phyloP scores from a whole-genome alignment of 2,888 invertebrate genomes.

The Helleia helle region DNA sequence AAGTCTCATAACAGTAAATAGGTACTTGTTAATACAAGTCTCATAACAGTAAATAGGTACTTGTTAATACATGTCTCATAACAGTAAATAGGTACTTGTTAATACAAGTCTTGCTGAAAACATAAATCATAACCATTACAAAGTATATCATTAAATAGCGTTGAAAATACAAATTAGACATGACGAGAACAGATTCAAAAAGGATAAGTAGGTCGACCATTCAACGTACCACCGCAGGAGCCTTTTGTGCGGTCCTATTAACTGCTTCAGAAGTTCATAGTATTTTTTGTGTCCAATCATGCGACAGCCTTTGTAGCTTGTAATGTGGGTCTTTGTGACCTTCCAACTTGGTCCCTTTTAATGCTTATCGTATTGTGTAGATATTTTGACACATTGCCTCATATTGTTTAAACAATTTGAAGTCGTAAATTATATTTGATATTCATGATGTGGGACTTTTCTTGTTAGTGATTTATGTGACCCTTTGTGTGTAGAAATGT shows the following conservation, averaged over 20 bases:
- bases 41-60: no score
- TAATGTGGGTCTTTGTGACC: slow-evolving; percentile 33
- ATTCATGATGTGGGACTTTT: slow-evolving; percentile 47
- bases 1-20: no score
- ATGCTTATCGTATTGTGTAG: slow-evolving; percentile 43
- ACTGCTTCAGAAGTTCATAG: slow-evolving; percentile 71
- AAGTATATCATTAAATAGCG: no score
- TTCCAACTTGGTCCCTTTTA: slow-evolving; percentile 23
- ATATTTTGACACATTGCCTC: slow-evolving; percentile 69
- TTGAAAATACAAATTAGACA: not conserved
- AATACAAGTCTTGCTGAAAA: no score
- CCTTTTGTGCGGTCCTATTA: slow-evolving; percentile 54
- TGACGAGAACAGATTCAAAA: slow-evolving; percentile 39
- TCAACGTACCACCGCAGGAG: slow-evolving; percentile 44
- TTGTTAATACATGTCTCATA: no score
- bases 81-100: no score
- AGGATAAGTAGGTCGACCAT: slow-evolving; percentile 51
- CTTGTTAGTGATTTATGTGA: slow-evolving; percentile 54
- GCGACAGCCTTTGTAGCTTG: slow-evolving; percentile 25
- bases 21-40: no score
- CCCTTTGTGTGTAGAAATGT: slow-evolving; percentile 7
- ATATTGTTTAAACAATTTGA: slow-evolving; percentile 57
- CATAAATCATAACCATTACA: no score
- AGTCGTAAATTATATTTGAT: slow-evolving; percentile 58
- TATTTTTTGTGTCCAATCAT: slow-evolving; percentile 43